Base-by-base conservation (phyloP, 2,888 invertebrate genomes). In the Zaprionus obscuricornis region DNA sequence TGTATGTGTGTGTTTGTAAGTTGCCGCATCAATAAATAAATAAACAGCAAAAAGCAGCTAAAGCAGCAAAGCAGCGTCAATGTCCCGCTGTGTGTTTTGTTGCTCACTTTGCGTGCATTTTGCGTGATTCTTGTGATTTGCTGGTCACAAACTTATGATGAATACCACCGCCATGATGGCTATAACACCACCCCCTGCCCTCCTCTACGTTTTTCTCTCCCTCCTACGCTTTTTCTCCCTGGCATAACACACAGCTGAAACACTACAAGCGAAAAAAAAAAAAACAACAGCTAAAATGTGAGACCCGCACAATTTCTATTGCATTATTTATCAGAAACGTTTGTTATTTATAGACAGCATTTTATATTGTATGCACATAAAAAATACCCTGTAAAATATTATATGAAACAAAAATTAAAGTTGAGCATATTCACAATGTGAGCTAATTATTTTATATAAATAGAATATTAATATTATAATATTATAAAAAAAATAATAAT, bases 281-380 rank as follows among this genome's bases (percentile, higher is more conserved):
- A 31, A 5, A 24, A 11, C 16, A 18, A 27, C 17, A 29, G 14
- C 14, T 29, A 22, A n/a, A 22, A 16, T 8, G 45, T 22, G 24
- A 49, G 49, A 40, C 73, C 52, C 60, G 55, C 58, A 55, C 56
- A 60, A 45, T 64, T 81, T 64, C 66, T 66, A 76, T 64, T 62
- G 68, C 74, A 71, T 68, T 85, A 82, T 85, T 85, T 82, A 78
- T 77, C 78, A 71, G 31, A 65, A 50, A 16, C 55, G 42, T 29
- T 49, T 40, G 54, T 62, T 77, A 77, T 85, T 85, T 77, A 77
- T 74, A 72, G 68, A 51, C 51, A 56, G 47, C 56, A 37, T 27
- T n/a, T 52, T 55, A 42, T 47, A 63, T 33, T 33, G 50, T 63
- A 27, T 10, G 22, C 31, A 39, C n/a, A n/a, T n/a, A n/a, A n/a